phyloP scores from a whole-genome alignment of 2,113 vertebrate species.

The Toxotes jaculatrix region DNA sequence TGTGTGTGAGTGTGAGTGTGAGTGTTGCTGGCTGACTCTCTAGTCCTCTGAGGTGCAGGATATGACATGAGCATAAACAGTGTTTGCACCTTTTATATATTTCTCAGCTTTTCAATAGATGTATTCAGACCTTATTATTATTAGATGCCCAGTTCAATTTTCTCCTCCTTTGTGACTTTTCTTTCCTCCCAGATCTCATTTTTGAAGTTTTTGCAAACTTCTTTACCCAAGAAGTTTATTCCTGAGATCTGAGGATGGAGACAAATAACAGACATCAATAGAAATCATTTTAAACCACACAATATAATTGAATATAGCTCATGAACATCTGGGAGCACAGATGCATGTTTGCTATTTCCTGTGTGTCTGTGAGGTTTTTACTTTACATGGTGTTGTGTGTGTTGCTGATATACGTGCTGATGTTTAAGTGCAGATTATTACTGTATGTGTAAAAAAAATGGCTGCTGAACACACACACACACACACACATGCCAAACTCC shows the following conservation, averaged over 20 bases:
- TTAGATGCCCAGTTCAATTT: constrained; percentile 5
- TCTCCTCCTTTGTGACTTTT: background rate
- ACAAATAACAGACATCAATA: background rate
- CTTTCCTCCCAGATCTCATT: background rate
- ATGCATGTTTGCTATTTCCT: background rate
- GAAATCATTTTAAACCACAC: background rate
- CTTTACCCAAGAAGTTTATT: background rate
- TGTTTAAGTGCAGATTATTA: background rate
- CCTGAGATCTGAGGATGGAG: background rate
- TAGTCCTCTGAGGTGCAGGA: background rate
- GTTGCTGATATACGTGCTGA: background rate
- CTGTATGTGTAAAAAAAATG: background rate
- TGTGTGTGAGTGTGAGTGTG: constrained; percentile 5
- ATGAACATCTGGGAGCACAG: background rate
- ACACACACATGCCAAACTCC: too few relatives aligned
- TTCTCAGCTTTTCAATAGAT: constrained; percentile 10
- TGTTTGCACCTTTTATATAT: background rate
- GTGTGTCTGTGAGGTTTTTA: too few relatives aligned
- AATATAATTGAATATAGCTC: too few relatives aligned
- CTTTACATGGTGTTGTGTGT: too few relatives aligned
- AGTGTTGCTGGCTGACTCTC: background rate
- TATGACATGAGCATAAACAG: constrained; percentile 9
- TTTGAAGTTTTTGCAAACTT: background rate
- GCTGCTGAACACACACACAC: background rate
- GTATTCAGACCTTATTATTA: constrained; percentile 25